Percentiles rank a stretch among this genome's conserved stretches.
phyloP scores from a whole-genome alignment of 53 echinoderm and acorn worm species.

The Antedon mediterranea region DNA sequence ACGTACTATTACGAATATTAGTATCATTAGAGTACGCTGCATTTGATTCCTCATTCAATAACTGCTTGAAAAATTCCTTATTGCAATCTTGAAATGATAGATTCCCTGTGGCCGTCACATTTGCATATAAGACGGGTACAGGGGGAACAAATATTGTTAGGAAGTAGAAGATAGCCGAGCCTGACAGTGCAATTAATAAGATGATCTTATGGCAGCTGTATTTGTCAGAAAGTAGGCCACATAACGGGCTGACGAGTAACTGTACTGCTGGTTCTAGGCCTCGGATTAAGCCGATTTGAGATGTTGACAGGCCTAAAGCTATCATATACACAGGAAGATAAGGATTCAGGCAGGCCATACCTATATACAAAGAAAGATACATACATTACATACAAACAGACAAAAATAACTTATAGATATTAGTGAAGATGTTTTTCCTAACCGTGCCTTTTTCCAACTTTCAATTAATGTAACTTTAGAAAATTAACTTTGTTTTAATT shows the following conservation, averaged over 20 bases:
- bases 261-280: constrained; percentile 50
- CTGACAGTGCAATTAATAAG: constrained; percentile 29
- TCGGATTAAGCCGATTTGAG: constrained; percentile 64
- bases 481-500: too few relatives aligned
- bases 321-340: constrained; percentile 85
- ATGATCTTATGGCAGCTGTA: constrained; percentile 50
- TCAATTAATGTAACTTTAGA: too few relatives aligned
- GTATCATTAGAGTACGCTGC: too few relatives aligned
- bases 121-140: too few relatives aligned
- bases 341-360: constrained; percentile 48
- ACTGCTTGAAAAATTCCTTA: too few relatives aligned
- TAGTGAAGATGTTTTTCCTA: too few relatives aligned
- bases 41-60: too few relatives aligned
- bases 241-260: constrained; percentile 36
- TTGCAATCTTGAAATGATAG: too few relatives aligned
- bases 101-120: too few relatives aligned
- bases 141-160: constrained; percentile 58
- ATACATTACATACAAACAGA: background rate
- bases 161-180: constrained; percentile 45
- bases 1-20: too few relatives aligned
- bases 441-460: too few relatives aligned
- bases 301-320: constrained; percentile 54
- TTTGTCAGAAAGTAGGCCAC: constrained; percentile 75
- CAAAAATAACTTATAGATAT: too few relatives aligned
- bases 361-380: constrained; percentile 24